Evolutionary conservation across 2,797 vertebrate genomes (phyloP), one percentile per base, ranked within the genome.

Genomic region (Limosa lapponica): DNA sequence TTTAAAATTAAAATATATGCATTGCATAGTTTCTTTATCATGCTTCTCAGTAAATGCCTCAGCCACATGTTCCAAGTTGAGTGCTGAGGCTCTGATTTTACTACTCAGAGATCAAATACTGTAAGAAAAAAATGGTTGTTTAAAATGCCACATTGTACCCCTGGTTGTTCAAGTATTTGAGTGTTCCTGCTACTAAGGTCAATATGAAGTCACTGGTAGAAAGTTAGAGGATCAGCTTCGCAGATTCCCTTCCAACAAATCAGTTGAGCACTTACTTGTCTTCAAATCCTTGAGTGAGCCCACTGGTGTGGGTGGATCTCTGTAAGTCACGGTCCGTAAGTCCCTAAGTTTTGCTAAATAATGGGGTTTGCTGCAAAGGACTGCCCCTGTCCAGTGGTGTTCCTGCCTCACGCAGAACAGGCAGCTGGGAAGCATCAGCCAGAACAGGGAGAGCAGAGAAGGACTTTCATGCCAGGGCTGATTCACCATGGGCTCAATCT

Each of bases 1-100:
- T 93, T 93, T 93, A 51, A 88, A 91, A 86, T 69, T 81, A 71
- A 85, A 93, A 89, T 66, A 49, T 27, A 82, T 55, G 36, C 66
- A 44, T 27, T 44, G 10, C 59, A 37, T 22, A 34, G 43, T 72
- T 75, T 54, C 55, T 89, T 83, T 65, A 23, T 79, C 70, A 54
- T 58, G 49, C 30, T 25, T 73, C 20, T 79, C 25, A n/a, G 17
- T 16, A 51, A 82, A 59, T 34, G 27, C 39, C 41, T 71, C 71
- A 43, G 49, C 55, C 62, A 39, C 57, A 36, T 23, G 43, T 59
- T 92, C 44, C 70, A 54, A 77, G 19, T 62, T 8, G 13, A 67
- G 8, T 13, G n/a, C 49, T 54, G 43, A 52, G 4, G 20, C 46
- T 69, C 77, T 82, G 69, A 59, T 94, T 82, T 90, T 43, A 48